Base-by-base conservation (phyloP, 1,140 invertebrate species). In the Drosophila athabasca region DNA sequence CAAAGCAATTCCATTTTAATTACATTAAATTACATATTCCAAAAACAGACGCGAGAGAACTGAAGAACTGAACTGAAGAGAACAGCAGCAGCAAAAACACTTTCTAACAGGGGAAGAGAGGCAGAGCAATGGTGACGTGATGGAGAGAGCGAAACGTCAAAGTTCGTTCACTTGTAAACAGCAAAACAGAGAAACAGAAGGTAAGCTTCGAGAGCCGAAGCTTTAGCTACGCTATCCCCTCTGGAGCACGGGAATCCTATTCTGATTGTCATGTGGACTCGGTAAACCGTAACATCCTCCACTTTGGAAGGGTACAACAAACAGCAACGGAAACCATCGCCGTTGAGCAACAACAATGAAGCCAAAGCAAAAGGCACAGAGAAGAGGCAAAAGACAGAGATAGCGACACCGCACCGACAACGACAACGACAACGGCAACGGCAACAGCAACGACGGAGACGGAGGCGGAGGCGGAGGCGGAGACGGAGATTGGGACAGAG, bases 81-180 rank as follows among this genome's bases (percentile, higher is more conserved):
- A 19, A 19, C 17, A 19, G 17, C 76, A 80, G 39, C 64, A 65
- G 64, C 59, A 49, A 60, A 79, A 83, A 84, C 80, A 83, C 79
- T 84, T 84, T 83, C 80, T 67, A 83, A 68, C 76, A 15, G 19
- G 19, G 13, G 31, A 31, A 29, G 31, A 29, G 31, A 39, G 29
- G n/a, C 19, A 45, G 49, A 26, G 35, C 19, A 19, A 44, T 24
- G 46, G 11, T 41, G 59, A 43, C 26, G 11, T 41, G 59, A 43
- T n/a, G 31, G 44, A 41, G 68, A 55, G 24, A 60, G 66, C 3
- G 26, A 43, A 58, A 68, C 81, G 82, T 87, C 81, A 85, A 85
- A 85, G 81, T 85, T 85, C 81, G 81, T 85, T 85, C 81, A 85
- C 81, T 81, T 85, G 81, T 85, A 87, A 87, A 87, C 81, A 85